Percentiles rank a stretch among this genome's conserved stretches.
phyloP scores from a whole-genome alignment of 1,140 invertebrate species.

The Coptotermes formosanus region DNA sequence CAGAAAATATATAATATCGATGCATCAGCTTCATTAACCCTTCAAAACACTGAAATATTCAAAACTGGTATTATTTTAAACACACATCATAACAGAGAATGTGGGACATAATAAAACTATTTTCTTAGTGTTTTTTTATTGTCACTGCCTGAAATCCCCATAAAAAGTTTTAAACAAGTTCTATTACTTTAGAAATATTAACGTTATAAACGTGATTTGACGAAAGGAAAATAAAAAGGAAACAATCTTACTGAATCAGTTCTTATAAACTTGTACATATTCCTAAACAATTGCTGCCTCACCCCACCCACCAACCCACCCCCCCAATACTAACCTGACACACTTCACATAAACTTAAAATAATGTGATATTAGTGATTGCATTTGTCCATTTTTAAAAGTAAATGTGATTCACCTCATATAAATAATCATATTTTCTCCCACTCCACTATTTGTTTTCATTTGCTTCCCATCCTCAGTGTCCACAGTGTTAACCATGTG shows the following conservation, averaged over 20 bases:
- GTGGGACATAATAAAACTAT: constrained; percentile 13
- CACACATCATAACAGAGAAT: constrained; percentile 6
- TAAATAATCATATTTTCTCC: not conserved
- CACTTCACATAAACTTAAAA: constrained; percentile 17
- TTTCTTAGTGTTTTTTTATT: constrained; percentile 19
- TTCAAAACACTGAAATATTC: constrained; percentile 4
- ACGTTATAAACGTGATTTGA: constrained; percentile 8
- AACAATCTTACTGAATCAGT: not conserved
- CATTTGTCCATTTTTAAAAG: not conserved
- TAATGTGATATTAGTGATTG: constrained; percentile 2
- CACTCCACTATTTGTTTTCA: too few species aligned
- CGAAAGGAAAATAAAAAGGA: constrained; percentile 7
- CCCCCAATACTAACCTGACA: constrained; percentile 12
- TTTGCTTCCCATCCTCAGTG: too few species aligned
- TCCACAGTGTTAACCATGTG: too few species aligned
- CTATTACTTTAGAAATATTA: constrained; percentile 13
- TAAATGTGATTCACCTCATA: not conserved
- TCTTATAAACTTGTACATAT: constrained; percentile 14
- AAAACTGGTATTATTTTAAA: constrained; percentile 18
- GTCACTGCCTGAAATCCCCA: constrained; percentile 12
- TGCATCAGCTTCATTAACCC: not conserved
- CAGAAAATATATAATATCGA: not conserved
- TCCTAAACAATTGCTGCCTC: not conserved
- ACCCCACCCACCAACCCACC: too few species aligned
- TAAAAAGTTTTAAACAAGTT: constrained; percentile 18